Percentiles rank a stretch among this genome's conserved stretches.
These are phyloP conservation scores for Cardiocondyla obscurior DNA, from an alignment of 1,140 invertebrate genomes.

Conservation along the genomic window DNA sequence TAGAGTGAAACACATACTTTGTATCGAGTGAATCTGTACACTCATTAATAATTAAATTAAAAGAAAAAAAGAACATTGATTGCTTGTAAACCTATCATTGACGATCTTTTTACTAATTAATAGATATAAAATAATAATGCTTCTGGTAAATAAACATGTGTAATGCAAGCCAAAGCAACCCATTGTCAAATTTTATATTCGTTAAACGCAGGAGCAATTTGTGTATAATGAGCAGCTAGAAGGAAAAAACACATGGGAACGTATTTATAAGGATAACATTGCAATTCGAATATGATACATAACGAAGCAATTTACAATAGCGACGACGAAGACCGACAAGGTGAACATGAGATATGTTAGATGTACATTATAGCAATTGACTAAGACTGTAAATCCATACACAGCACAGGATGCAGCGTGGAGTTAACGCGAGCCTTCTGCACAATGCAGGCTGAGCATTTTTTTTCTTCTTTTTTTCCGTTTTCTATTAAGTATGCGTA, in stretches of 20 bases:
- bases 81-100: slow-evolving; percentile 75
- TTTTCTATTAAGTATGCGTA: slow-evolving; percentile 59
- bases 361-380: slow-evolving; percentile 78
- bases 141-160: slow-evolving; percentile 80
- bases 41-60: slow-evolving; percentile 73
- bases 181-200: slow-evolving; percentile 77
- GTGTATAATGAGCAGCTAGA: slow-evolving; percentile 69
- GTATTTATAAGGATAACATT: slow-evolving; percentile 79
- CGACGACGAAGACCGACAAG: slow-evolving; percentile 58
- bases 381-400: slow-evolving; percentile 78
- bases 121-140: slow-evolving; percentile 77
- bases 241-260: slow-evolving; percentile 61
- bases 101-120: slow-evolving; percentile 82
- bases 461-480: slow-evolving; percentile 64
- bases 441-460: slow-evolving; percentile 71
- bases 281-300: slow-evolving; percentile 78
- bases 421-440: slow-evolving; percentile 55
- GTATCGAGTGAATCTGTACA: slow-evolving; percentile 70
- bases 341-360: slow-evolving; percentile 70
- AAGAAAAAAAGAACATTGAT: slow-evolving; percentile 62
- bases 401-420: slow-evolving; percentile 60
- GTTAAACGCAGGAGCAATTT: slow-evolving; percentile 71
- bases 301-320: slow-evolving; percentile 79
- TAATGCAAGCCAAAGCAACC: slow-evolving; percentile 79
- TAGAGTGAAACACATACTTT: slow-evolving; percentile 71